These are phyloP conservation scores for mouse (Mus musculus) DNA, from an alignment of 2,113 vertebrate species.

Conservation along the genomic window DNA sequence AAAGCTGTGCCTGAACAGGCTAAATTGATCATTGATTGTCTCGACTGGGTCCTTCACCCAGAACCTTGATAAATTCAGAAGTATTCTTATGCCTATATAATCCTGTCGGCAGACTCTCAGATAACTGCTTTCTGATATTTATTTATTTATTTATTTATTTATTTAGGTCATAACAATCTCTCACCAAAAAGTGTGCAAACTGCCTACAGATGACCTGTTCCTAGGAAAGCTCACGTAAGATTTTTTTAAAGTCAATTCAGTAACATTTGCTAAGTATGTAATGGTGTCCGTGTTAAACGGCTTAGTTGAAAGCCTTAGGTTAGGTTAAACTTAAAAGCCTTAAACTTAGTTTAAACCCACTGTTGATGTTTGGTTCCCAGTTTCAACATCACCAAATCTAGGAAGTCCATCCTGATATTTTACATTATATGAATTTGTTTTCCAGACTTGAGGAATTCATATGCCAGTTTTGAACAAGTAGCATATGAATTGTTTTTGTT, in stretches of 20 bases:
- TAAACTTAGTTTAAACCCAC: neutral
- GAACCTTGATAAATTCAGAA: neutral
- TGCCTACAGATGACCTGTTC: neutral
- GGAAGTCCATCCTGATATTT: neutral
- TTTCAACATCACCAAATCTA: neutral
- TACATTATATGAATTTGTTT: neutral
- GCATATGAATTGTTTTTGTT: neutral
- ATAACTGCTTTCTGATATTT: neutral
- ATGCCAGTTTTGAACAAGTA: neutral
- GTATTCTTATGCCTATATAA: neutral
- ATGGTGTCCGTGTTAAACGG: neutral
- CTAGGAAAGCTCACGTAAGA: neutral
- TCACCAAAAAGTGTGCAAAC: neutral
- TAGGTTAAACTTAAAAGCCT: too few relatives aligned
- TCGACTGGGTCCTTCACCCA: neutral
- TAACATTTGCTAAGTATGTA: neutral
- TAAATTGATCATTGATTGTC: neutral
- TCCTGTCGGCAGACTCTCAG: neutral
- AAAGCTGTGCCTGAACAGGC: neutral
- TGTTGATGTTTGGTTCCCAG: neutral
- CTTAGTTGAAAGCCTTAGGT: too few relatives aligned
- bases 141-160: too few relatives aligned
- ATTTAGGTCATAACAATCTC: neutral
- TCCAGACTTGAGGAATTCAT: neutral
- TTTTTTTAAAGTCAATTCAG: neutral